Percentiles rank a stretch among this genome's conserved stretches.
Conservation (phyloP, 2,888 invertebrate genomes). For the Diachrysia chrysitis region DNA sequence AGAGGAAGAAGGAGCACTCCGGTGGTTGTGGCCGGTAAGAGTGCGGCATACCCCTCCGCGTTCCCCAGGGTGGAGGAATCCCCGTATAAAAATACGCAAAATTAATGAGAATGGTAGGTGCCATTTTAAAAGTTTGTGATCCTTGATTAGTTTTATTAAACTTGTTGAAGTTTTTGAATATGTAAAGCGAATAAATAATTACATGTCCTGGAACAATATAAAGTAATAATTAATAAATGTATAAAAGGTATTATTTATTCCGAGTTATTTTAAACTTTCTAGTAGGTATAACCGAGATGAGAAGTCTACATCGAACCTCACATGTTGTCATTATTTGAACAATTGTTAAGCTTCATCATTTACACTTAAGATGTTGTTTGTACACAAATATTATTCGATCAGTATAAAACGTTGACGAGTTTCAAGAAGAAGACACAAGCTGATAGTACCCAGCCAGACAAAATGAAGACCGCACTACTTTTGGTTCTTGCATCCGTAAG, state of each 20-base stretch:
- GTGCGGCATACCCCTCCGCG: too few species aligned
- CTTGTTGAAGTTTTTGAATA: too few species aligned
- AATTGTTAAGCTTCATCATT: slow-evolving; percentile 16
- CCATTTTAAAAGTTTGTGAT: too few species aligned
- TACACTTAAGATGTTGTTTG: slow-evolving; percentile 13
- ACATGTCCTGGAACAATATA: too few species aligned
- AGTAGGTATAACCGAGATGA: neutral
- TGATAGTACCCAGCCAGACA: slow-evolving; percentile 29
- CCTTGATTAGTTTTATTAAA: too few species aligned
- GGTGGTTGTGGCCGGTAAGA: too few species aligned
- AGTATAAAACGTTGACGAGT: slow-evolving; percentile 33
- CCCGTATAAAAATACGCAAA: too few species aligned
- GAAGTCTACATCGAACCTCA: slow-evolving; percentile 10
- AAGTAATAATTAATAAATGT: too few species aligned
- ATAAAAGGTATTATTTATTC: neutral
- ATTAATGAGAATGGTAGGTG: too few species aligned
- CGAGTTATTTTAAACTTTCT: neutral
- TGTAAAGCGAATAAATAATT: too few species aligned
- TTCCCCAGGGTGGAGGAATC: too few species aligned
- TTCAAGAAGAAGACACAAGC: slow-evolving; percentile 18
- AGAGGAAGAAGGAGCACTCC: too few species aligned
- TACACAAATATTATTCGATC: slow-evolving; percentile 36
- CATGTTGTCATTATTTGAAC: slow-evolving; percentile 30
- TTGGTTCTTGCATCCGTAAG: slow-evolving; percentile 47
- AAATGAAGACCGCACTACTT: slow-evolving; percentile 47